Conservation (phyloP, 2,888 invertebrate species). For the Girardia tigrina region DNA sequence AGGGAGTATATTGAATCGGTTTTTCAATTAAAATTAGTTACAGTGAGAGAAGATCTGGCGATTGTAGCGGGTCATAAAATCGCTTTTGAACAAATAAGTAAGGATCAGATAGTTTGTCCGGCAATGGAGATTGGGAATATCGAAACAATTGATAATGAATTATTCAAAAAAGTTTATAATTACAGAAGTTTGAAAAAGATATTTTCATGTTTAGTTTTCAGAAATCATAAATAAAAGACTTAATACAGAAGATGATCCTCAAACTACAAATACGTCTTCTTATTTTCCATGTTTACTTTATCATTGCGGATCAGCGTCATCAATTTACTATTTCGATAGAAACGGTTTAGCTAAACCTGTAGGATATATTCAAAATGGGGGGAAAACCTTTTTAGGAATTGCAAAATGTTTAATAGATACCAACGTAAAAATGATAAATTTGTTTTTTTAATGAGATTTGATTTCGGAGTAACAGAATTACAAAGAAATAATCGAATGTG, state of each 20-base stretch:
- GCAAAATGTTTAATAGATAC: not conserved
- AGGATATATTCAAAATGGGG: not conserved
- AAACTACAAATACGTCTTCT: not conserved
- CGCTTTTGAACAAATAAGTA: not conserved
- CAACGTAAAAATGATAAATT: not conserved
- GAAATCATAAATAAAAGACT: too few relatives aligned
- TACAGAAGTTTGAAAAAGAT: too few relatives aligned
- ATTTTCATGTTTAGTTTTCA: too few relatives aligned
- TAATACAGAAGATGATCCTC: too few relatives aligned
- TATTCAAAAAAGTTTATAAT: too few relatives aligned
- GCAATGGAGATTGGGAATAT: too few relatives aligned
- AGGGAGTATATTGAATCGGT: not conserved
- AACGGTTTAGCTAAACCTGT: not conserved
- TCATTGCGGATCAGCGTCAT: not conserved
- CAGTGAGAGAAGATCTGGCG: not conserved
- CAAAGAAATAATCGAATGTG: not conserved
- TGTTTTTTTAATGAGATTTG: not conserved
- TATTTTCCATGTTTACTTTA: not conserved
- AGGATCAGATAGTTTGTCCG: too few relatives aligned
- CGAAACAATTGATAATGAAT: too few relatives aligned
- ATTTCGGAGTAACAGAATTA: not conserved
- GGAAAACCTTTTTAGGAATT: constrained; percentile 5
- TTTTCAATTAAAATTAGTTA: not conserved
- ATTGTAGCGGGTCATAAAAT: not conserved
- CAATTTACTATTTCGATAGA: not conserved